Evolutionary conservation across 2,797 vertebrate genomes (phyloP).

Genomic region (Sphaeramia orbicularis): DNA sequence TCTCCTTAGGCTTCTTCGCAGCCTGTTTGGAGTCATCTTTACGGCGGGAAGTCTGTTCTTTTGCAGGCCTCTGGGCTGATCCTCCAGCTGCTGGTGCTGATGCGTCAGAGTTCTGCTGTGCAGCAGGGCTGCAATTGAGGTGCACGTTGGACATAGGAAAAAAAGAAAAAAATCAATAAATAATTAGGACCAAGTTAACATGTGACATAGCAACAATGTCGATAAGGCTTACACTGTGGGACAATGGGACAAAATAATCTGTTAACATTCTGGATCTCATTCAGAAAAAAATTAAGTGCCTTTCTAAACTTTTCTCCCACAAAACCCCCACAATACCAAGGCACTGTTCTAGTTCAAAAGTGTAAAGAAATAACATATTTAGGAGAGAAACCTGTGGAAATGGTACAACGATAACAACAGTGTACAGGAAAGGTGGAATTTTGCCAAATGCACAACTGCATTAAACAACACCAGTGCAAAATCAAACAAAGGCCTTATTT

Average conservation of each 20-base stretch:
- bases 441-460: background rate
- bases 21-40: constrained; percentile 94
- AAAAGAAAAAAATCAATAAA: background rate
- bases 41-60: constrained; percentile 89
- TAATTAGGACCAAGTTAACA: background rate
- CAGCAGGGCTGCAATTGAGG: constrained; percentile 66
- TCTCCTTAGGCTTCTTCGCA: constrained; percentile 95
- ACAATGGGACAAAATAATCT: too few species aligned
- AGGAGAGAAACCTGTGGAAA: background rate
- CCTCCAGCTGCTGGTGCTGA: constrained; percentile 64
- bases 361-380: constrained; percentile 23
- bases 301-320: background rate
- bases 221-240: background rate
- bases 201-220: background rate
- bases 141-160: background rate
- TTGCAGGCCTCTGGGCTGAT: constrained; percentile 83
- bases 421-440: background rate
- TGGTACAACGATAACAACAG: background rate
- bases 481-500: constrained; percentile 29
- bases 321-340: background rate
- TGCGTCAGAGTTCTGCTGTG: constrained; percentile 83
- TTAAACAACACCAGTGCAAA: background rate
- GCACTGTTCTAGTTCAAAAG: constrained; percentile 24
- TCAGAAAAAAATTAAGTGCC: background rate
- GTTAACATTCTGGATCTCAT: background rate